Percentiles rank a stretch among this genome's conserved stretches.
Conservation (phyloP, 92 coral and sea anemone species). For the Paramuricea clavata region DNA sequence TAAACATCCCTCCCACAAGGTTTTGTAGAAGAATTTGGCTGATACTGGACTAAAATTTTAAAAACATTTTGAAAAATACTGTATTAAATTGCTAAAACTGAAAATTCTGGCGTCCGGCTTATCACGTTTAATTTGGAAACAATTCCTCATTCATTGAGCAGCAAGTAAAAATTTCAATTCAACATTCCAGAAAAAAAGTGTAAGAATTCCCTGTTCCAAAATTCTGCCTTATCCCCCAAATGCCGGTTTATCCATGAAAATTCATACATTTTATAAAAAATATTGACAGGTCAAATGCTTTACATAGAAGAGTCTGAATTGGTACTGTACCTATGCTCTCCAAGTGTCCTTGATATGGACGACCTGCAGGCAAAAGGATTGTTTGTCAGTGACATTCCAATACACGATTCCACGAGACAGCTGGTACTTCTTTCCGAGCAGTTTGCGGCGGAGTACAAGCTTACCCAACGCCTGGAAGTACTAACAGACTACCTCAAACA, state of each 20-base stretch:
- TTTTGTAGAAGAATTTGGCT: too few relatives aligned
- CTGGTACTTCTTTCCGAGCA: constrained; percentile 87
- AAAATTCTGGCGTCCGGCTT: too few relatives aligned
- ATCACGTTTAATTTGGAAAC: too few relatives aligned
- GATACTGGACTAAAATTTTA: too few relatives aligned
- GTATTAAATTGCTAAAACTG: too few relatives aligned
- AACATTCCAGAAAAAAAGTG: too few relatives aligned
- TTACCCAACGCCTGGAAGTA: constrained; percentile 84
- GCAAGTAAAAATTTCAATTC: too few relatives aligned
- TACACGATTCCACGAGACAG: constrained; percentile 87
- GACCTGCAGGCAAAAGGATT: constrained; percentile 79
- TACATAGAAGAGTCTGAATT: constrained; percentile 79
- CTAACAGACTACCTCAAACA: constrained; percentile 85
- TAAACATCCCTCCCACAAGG: too few relatives aligned
- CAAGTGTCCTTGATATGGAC: constrained; percentile 87
- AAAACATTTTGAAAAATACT: too few relatives aligned
- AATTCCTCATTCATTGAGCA: too few relatives aligned
- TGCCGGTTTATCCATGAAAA: background rate
- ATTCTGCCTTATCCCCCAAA: too few relatives aligned
- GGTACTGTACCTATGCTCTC: constrained; percentile 86
- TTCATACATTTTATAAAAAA: constrained; percentile 43
- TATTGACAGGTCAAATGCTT: constrained; percentile 84
- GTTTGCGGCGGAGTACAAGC: constrained; percentile 84
- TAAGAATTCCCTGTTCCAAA: too few relatives aligned
- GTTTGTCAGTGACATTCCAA: constrained; percentile 90